These are phyloP conservation scores for Tapirus indicus DNA, from an alignment of 2,797 vertebrate genomes.

Conservation along the genomic window DNA sequence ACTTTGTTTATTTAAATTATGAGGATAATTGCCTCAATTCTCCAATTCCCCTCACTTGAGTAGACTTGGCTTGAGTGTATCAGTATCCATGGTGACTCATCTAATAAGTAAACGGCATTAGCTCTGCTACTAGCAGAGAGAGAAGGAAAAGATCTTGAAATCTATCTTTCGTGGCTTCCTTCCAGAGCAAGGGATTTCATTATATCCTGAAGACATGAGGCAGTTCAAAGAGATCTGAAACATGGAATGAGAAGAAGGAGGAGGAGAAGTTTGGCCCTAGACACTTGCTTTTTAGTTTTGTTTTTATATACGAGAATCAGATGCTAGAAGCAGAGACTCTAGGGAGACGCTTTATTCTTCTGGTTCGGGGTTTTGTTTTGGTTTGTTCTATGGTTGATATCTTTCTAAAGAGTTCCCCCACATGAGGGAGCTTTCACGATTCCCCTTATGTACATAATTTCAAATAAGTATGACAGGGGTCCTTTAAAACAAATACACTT, in stretches of 20 bases:
- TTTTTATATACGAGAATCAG: constrained; percentile 75
- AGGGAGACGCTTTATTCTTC: constrained; percentile 60
- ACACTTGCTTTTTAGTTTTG: constrained; percentile 75
- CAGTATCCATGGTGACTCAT: constrained; percentile 82
- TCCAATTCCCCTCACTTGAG: constrained; percentile 78
- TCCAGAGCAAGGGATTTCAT: constrained; percentile 79
- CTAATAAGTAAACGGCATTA: constrained; percentile 83
- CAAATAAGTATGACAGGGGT: constrained; percentile 34
- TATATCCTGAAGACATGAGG: constrained; percentile 79
- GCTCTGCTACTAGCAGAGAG: constrained; percentile 75
- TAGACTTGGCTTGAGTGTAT: constrained; percentile 77
- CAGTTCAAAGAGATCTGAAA: constrained; percentile 78
- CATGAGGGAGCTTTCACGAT: constrained; percentile 13
- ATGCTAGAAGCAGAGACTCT: constrained; percentile 1
- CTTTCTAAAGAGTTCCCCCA: constrained; percentile 53
- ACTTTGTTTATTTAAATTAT: constrained; percentile 82
- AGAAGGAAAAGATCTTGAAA: constrained; percentile 76
- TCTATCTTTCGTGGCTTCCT: constrained; percentile 78
- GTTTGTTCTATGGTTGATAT: constrained; percentile 67
- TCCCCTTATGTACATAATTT: constrained; percentile 59
- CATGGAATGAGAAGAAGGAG: constrained; percentile 67
- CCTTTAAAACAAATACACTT: neutral
- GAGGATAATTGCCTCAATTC: constrained; percentile 79
- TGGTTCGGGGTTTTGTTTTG: constrained; percentile 68
- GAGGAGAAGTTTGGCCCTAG: constrained; percentile 64